These are phyloP conservation scores for Andrena trimmerana DNA, from an alignment of 2,888 invertebrate genomes.

Conservation along the genomic window DNA sequence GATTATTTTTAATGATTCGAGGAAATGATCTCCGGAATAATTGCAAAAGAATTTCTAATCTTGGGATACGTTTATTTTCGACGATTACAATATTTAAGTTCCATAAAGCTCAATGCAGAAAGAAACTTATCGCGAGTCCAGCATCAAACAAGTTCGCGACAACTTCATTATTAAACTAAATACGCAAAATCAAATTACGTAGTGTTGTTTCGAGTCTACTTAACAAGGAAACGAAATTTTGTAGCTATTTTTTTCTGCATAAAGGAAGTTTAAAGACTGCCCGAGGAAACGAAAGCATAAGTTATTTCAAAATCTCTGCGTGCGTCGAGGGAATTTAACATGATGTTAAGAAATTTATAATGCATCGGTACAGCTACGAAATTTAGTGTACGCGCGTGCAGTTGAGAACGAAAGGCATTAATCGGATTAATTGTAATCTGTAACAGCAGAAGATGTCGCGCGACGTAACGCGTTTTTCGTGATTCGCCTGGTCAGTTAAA, in stretches of 20 bases:
- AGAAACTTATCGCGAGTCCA: background rate
- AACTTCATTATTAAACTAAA: slow-evolving; percentile 29
- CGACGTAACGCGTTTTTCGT: slow-evolving; percentile 7
- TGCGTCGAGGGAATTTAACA: slow-evolving; percentile 21
- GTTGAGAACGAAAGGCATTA: slow-evolving; percentile 1
- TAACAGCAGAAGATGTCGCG: slow-evolving; percentile 18
- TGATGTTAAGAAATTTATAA: slow-evolving; percentile 16
- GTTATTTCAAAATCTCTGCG: background rate
- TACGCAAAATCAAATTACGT: slow-evolving; percentile 30
- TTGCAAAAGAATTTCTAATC: slow-evolving; percentile 3
- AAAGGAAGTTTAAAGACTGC: background rate
- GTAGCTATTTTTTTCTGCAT: slow-evolving; percentile 17
- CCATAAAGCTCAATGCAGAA: background rate
- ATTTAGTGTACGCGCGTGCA: slow-evolving; percentile 18
- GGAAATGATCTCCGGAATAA: background rate
- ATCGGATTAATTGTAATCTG: slow-evolving; percentile 11
- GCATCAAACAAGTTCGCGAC: slow-evolving; percentile 32
- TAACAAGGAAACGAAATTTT: slow-evolving; percentile 24
- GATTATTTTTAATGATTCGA: background rate
- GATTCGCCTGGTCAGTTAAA: slow-evolving; percentile 6
- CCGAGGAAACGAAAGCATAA: slow-evolving; percentile 3
- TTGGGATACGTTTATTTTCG: background rate
- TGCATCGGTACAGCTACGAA: slow-evolving; percentile 25
- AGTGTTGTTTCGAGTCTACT: slow-evolving; percentile 8
- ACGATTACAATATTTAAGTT: background rate